These are phyloP conservation scores for Seriola aureovittata DNA, from an alignment of 2,113 vertebrate genomes.

Conservation along the genomic window DNA sequence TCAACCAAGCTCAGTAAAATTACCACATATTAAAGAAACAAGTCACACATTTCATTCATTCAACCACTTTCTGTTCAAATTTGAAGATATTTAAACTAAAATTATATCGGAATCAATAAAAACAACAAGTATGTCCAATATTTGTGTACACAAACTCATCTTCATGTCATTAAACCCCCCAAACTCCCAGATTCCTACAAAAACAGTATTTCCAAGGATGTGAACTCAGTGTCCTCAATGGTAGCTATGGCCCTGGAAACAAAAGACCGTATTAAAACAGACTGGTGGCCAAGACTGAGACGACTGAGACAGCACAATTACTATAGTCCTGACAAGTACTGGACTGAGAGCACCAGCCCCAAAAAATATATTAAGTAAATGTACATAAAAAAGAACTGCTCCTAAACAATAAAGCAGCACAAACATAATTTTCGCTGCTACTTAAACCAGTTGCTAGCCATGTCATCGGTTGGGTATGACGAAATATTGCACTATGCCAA, in stretches of 20 bases:
- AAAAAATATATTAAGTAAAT: neutral
- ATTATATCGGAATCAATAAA: neutral
- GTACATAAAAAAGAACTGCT: neutral
- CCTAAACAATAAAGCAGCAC: neutral
- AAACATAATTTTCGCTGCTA: neutral
- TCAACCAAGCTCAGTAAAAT: neutral
- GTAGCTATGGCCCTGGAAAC: no score
- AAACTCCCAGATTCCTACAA: no score
- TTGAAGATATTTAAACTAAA: no score
- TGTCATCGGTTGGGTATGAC: slow-evolving; percentile 6
- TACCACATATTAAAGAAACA: neutral
- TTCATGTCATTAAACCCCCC: neutral
- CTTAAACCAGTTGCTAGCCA: neutral
- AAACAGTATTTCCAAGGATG: no score
- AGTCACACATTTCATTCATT: neutral
- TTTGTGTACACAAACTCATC: neutral
- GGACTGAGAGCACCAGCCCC: neutral
- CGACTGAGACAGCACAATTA: no score
- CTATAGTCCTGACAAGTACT: neutral
- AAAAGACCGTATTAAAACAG: no score
- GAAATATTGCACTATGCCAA: slow-evolving; percentile 10
- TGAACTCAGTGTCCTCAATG: no score
- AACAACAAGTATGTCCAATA: neutral
- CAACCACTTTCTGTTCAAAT: no score
- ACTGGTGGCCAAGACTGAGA: no score